These are phyloP conservation scores for Albula goreensis DNA, from an alignment of 2,113 vertebrate genomes.

Conservation along the genomic window DNA sequence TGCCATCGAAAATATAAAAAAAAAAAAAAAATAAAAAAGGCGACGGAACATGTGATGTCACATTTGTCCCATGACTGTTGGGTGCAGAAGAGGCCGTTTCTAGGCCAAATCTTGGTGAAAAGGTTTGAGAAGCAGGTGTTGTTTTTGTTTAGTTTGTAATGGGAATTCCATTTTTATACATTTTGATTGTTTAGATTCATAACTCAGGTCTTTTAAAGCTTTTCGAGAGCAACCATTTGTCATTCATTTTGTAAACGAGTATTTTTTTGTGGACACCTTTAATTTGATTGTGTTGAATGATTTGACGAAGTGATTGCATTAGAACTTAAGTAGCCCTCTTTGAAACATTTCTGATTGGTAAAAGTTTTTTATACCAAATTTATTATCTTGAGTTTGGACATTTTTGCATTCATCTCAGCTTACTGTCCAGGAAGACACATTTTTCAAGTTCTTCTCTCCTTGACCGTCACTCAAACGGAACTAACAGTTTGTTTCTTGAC, in stretches of 20 bases:
- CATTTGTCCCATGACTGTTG: background rate
- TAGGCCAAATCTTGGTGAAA: background rate
- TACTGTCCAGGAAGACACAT: background rate
- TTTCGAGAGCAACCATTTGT: constrained; percentile 4
- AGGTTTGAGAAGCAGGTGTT: background rate
- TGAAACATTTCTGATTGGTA: background rate
- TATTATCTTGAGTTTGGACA: background rate
- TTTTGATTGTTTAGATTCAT: constrained; percentile 31
- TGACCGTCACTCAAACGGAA: background rate
- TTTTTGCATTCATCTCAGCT: background rate
- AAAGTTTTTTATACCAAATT: background rate
- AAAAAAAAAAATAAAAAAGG: too few relatives aligned
- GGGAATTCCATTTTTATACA: background rate
- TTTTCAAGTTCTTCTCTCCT: background rate
- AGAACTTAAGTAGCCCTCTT: background rate
- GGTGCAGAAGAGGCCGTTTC: background rate
- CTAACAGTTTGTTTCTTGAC: constrained; percentile 20
- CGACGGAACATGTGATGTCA: constrained; percentile 14
- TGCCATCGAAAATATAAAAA: background rate
- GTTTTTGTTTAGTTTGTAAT: background rate
- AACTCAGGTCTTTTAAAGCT: constrained; percentile 56
- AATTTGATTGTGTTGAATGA: background rate
- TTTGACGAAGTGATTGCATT: background rate
- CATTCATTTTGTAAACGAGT: background rate
- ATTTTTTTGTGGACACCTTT: background rate